Base-by-base conservation (phyloP, 2,113 vertebrate species). In the Climacteris rufus region DNA sequence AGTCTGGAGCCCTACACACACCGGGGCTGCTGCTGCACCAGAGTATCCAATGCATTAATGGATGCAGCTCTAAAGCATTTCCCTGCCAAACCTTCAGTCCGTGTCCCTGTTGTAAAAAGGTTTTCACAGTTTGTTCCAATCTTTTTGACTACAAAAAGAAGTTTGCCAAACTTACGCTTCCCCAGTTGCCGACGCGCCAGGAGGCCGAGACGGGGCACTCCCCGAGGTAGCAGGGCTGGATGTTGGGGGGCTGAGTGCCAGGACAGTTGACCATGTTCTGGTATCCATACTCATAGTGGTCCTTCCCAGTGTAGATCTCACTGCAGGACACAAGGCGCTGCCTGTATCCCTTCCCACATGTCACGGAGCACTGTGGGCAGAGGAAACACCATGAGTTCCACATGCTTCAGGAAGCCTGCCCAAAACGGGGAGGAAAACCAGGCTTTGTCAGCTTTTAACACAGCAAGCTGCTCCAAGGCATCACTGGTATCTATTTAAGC, bases 111-210 rank as follows among this genome's bases (percentile, higher is more conserved):
- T 6, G 16, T 31, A 23, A 56, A 42, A n/a, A 28, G 14, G 6
- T n/a, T n/a, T n/a, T 6, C 5, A 24, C 37, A 12, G 6, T 13
- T 6, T 7, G 4, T 50, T 75, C 27, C 18, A 6, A 4, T 1
- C 57, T 53, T 37, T 57, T 25, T 2, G 0, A 17, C 24, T 72
- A 37, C 40, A 63, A 63, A 45, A 7, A 1, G 23, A 47, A 39
- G 6, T 13, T 8, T 9, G 8, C 15, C 94, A 47, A 61, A 97
- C 99, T 99, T 97, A 99, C 99, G 2, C 96, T 98, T 52, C 98
- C 99, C 99, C 99, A 99, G 97, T 98, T 98, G 97, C 99, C 98
- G 7, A 98, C 98, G 54, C 99, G 98, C 99, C 99, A 99, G 83
- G 98, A 97, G 6, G 97, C 98, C 0, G 91, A 97, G 33, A 97